Evolutionary conservation across 2,888 invertebrate species (phyloP), one percentile per base, ranked within the genome.

Genomic region (Drosophila picticornis): DNA sequence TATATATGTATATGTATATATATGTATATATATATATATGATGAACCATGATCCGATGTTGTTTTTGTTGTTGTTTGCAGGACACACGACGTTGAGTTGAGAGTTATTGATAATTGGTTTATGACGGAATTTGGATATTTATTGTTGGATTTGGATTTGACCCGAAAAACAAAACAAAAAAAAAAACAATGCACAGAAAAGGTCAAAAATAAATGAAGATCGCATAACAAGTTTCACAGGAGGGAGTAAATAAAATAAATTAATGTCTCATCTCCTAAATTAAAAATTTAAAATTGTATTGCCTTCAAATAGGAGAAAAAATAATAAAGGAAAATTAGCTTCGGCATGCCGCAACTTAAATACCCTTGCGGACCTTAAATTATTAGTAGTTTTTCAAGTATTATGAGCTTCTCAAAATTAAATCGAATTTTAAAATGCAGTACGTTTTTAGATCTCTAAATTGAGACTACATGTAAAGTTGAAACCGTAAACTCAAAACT

Each of bases 41-140:
- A 88, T 84, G 84, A 77, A 70, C 85, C 83, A 78, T 84, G 81
- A 84, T 81, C 84, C 82, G 63, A 81, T 60, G 68, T 76, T 66
- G 76, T 64, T 55, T 58, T 59, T 66, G 72, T 75, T 72, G 69
- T 72, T 63, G 69, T 63, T 75, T 69, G 82, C 62, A 73, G 60
- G 29, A 69, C 36, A 68, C 40, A 61, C 75, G 58, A 61, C 75
- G 61, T 75, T 64, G 76, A 55, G 36, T 63, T 63, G 19, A 57
- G 36, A 57, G 53, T 22, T 50, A 25, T 67, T 46, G n/a, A 43
- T 60, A 40, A 36, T 77, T 68, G 52, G 40, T 64, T 70, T 63
- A 68, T 72, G 79, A 60, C 51, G 55, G 59, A 77, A 69, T 74
- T 75, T 56, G 43, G n/a, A 13, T 36, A 38, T 51, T 56, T 48